Evolutionary conservation across 2,113 vertebrate genomes (phyloP).

Genomic region (Phodopus roborovskii): DNA sequence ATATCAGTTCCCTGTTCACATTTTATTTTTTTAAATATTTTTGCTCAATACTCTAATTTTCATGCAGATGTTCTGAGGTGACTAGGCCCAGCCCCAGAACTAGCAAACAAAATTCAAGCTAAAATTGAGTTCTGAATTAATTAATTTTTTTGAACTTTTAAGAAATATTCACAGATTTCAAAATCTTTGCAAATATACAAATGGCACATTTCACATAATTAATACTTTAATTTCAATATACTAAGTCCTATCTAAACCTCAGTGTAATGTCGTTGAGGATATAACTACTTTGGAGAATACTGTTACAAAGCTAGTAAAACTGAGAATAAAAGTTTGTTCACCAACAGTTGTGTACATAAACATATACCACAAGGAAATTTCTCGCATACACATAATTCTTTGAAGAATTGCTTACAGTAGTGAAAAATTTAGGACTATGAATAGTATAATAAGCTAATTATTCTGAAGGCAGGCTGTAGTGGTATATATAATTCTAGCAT

Average conservation of each 20-base stretch:
- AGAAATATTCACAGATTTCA: not conserved
- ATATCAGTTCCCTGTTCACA: not conserved
- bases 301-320: not conserved
- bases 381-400: not conserved
- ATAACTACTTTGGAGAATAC: not conserved
- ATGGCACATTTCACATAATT: not conserved
- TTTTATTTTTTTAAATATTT: conserved; percentile 1
- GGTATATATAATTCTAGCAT: not conserved
- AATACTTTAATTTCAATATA: not conserved
- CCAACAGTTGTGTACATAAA: not conserved
- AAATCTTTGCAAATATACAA: not conserved
- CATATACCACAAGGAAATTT: not conserved
- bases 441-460: not conserved
- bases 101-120: not conserved
- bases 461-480: not conserved
- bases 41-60: conserved; percentile 32
- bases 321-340: not conserved
- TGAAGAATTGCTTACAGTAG: not conserved
- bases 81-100: not conserved
- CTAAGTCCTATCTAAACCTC: not conserved
- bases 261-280: not conserved
- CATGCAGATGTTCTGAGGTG: not conserved
- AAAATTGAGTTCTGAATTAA: not conserved
- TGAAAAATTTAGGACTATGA: not conserved
- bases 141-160: too few species aligned